A percentile compares a stretch with the other conserved stretches of the same genome.
Conservation (phyloP, 1,140 invertebrate genomes). For the Dolichoris vasculosae region DNA sequence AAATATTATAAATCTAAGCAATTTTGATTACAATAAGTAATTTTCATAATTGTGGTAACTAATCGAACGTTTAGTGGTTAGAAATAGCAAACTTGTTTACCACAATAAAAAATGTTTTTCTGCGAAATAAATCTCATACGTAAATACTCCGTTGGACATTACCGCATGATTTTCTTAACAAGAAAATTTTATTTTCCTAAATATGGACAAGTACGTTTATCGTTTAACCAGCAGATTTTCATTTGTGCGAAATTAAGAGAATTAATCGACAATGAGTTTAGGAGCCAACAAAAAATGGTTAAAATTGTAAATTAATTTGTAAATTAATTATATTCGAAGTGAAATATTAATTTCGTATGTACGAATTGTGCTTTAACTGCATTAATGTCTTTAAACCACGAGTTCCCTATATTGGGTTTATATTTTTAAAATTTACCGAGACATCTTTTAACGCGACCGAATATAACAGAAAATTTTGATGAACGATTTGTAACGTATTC, state of each 20-base stretch:
- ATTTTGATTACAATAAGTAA: constrained; percentile 25
- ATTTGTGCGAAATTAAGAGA: background rate
- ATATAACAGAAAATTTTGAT: background rate
- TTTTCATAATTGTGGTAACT: constrained; percentile 19
- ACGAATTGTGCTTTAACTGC: too few relatives aligned
- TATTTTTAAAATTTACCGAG: too few relatives aligned
- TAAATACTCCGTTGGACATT: background rate
- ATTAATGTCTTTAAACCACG: too few relatives aligned
- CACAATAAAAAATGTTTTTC: background rate
- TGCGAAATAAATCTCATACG: background rate
- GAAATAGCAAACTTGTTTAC: background rate
- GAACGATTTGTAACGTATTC: background rate
- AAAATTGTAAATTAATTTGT: too few relatives aligned
- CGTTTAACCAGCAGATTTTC: background rate
- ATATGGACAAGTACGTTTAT: background rate
- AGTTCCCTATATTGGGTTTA: too few relatives aligned
- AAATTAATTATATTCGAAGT: too few relatives aligned
- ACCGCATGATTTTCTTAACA: background rate
- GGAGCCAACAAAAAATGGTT: background rate
- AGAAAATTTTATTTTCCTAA: constrained; percentile 12
- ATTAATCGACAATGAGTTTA: background rate
- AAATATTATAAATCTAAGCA: background rate
- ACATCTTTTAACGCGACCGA: too few relatives aligned
- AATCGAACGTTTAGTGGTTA: constrained; percentile 1
- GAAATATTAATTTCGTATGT: too few relatives aligned